Evolutionary conservation across 2,797 vertebrate genomes (phyloP), one percentile per base, ranked within the genome.

Genomic region (Heliangelus exortis): DNA sequence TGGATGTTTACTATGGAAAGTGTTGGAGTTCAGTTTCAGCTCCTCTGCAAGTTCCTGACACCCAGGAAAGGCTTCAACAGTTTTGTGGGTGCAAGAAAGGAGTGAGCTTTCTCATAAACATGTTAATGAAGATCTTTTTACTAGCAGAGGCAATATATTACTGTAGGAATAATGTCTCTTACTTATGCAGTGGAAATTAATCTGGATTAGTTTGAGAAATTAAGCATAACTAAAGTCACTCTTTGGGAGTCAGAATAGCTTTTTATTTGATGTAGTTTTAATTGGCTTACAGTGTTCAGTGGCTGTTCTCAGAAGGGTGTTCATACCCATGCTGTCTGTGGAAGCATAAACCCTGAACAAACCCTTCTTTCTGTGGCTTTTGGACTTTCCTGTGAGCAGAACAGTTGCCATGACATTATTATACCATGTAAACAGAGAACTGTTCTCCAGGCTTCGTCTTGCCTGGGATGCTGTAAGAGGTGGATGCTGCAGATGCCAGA

Each of bases 161-260:
- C 80, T 0, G 1, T 74, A 36, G 84, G 39, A 62, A 63, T n/a
- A 6, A 15, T 36, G 54, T 31, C 20, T 76, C 1, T 79, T 76
- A 11, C 29, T 19, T 20, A 4, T 54, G 53, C 74, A 81, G 63
- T 10, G 39, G 87, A 89, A 93, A 87, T 88, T 55, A 91, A 92
- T 88, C 80, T 76, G 84, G 71, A 89, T 93, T 84, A 92, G 90
- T 93, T 72, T 33, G 39, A 25, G 81, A 59, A 87, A 84, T 69
- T 47, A 62, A 87, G 76, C 28, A 61, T 3, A 15, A 76, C 87
- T 62, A 20, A 68, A 79, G 61, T 22, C 20, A 26, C 36, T 84
- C 16, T 48, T 89, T 53, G 57, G 41, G 80, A 50, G 74, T 48
- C n/a, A 3, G 67, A 36, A 39, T 66, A 41, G 59, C 71, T 81